A percentile compares a stretch with the other conserved stretches of the same genome.
Evolutionary conservation across 35 echinoderm and acorn worm genomes (phyloP).

Genomic region (Strongylocentrotus purpuratus): DNA sequence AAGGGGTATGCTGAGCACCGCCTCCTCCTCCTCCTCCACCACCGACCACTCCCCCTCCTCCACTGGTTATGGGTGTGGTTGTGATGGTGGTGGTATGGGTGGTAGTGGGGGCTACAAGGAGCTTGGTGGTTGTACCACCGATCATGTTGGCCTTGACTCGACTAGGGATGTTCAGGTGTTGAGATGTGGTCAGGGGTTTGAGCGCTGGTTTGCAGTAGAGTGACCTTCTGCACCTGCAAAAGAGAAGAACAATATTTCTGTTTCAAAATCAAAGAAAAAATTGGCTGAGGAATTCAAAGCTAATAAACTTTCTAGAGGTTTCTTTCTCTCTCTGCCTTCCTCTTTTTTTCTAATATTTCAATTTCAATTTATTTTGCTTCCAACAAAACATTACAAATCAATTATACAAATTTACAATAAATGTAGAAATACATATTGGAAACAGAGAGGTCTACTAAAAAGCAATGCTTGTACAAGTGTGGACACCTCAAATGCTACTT

Average conservation of each 20-base stretch:
- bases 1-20: conserved; percentile 44
- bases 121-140: background rate
- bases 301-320: no score
- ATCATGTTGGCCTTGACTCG: conserved; percentile 54
- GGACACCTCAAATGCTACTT: no score
- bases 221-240: background rate
- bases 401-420: no score
- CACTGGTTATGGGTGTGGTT: background rate
- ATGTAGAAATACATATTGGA: no score
- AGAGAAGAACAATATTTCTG: background rate
- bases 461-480: no score
- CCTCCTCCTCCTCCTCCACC: background rate
- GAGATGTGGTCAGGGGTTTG: conserved; percentile 73
- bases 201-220: background rate
- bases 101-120: conserved; percentile 30
- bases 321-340: no score
- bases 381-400: no score
- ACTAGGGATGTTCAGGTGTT: conserved; percentile 84
- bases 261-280: no score
- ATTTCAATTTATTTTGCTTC: no score
- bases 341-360: no score
- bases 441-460: no score
- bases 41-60: background rate
- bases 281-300: no score
- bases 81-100: conserved; percentile 28